phyloP scores from a whole-genome alignment of 1,140 invertebrate genomes.

The Aphidius ervi region DNA sequence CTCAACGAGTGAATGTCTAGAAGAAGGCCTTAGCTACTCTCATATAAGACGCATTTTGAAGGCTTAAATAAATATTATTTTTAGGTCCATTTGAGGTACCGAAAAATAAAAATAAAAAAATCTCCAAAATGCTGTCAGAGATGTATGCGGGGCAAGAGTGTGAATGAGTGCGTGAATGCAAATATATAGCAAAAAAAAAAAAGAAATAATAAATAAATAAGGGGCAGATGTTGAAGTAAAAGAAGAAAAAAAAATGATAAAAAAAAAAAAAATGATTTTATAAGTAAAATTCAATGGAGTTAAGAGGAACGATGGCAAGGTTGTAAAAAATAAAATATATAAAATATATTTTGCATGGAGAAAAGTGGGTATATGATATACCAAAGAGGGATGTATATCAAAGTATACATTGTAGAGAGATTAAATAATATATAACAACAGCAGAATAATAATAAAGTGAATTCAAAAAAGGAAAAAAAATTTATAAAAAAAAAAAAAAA shows the following conservation, averaged over 20 bases:
- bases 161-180: conserved; percentile 43
- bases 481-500: conserved; percentile 9
- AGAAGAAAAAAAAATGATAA: conserved; percentile 12
- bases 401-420: conserved; percentile 1
- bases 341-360: conserved; percentile 6
- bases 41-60: conserved; percentile 1
- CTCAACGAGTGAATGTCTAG: conserved; percentile 23
- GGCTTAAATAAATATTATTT: too few relatives aligned
- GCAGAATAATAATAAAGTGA: conserved; percentile 4
- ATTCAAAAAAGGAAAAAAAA: background rate
- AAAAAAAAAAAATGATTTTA: background rate
- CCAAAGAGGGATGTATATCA: conserved; percentile 20
- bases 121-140: conserved; percentile 24
- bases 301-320: background rate
- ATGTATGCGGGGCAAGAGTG: conserved; percentile 27
- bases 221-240: conserved; percentile 1
- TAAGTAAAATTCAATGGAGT: background rate
- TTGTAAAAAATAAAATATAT: background rate
- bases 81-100: background rate
- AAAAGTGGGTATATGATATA: conserved; percentile 6
- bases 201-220: conserved; percentile 18
- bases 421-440: conserved; percentile 8
- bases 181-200: conserved; percentile 26
- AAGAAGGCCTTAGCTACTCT: conserved; percentile 31
- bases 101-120: background rate